Base-by-base conservation (phyloP, 2,888 invertebrate genomes). In the Drosophila cracens region DNA sequence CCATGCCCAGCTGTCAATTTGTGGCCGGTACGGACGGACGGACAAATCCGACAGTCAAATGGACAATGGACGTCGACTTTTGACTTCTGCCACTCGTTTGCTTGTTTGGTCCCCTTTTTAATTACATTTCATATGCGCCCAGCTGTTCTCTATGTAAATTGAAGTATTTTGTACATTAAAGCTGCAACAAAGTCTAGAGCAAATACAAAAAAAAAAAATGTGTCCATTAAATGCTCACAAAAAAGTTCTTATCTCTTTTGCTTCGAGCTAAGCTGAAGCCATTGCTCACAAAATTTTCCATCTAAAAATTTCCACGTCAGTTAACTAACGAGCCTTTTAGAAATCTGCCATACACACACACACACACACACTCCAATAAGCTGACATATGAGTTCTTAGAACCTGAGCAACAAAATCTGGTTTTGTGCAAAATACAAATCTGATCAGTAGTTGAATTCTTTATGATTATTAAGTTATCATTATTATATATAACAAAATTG, bases 11-110 rank as follows among this genome's bases (percentile, higher is more conserved):
- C 80, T 84, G 84, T 84, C 84, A 84, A 84, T 84, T 89, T 84
- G 85, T 51, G 72, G 79, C 70, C 71, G 46, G 61, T 25, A 66
- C 68, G 60, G 65, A 57, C 54, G 38, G 53, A 54, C 38, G n/a
- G 66, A 48, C 72, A 59, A 40, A 52, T 52, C 56, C 40, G 49
- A 51, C 36, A 56, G 52, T 43, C 70, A 58, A 71, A 70, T 53
- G 71, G 51, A 63, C 76, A 57, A 60, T 66, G 56, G 48, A 63
- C 53, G 46, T 62, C 46, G 53, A 46, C 43, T 75, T 53, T 54
- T 77, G 89, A 89, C 84, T 89, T 85, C 79, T 89, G 90, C 85
- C 86, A 87, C 71, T 82, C 83, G 80, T 70, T 85, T 74, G 73
- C 58, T 71, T 57, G 62, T 64, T 81, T 76, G 54, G 49, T 65